Conservation (phyloP, 2,113 vertebrate species). For the Embiotoca jacksoni region DNA sequence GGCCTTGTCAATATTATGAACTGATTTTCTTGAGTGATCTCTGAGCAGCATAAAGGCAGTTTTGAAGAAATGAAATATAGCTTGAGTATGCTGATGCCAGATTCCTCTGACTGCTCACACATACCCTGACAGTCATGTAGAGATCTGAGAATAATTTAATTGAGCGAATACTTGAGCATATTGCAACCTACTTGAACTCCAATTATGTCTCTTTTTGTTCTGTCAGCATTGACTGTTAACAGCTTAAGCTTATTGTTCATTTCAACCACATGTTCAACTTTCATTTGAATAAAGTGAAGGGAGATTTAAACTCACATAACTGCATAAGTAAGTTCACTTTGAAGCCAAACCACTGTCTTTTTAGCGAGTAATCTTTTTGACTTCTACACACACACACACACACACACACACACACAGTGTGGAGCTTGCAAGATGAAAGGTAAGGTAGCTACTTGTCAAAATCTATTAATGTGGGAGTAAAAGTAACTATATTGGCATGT, state of each 20-base stretch:
- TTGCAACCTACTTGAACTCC: conserved; percentile 33
- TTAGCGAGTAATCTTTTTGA: conserved; percentile 40
- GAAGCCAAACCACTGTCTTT: conserved; percentile 44
- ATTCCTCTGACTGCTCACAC: conserved; percentile 27
- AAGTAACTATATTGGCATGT: conserved; percentile 61
- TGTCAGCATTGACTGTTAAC: conserved; percentile 60
- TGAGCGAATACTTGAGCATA: conserved; percentile 35
- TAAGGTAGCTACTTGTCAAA: conserved; percentile 62
- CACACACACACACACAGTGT: conserved; percentile 2
- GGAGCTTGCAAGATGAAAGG: conserved; percentile 62
- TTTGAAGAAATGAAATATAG: conserved; percentile 21
- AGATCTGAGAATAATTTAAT: conserved; percentile 61
- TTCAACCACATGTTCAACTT: conserved; percentile 49
- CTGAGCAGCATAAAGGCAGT: not conserved
- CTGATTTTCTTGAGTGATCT: conserved; percentile 13
- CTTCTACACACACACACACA: not conserved
- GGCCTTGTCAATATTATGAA: conserved; percentile 22
- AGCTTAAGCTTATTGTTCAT: conserved; percentile 51
- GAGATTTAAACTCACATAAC: conserved; percentile 49
- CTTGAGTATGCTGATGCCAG: not conserved
- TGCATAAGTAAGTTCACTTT: conserved; percentile 54
- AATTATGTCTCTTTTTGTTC: conserved; percentile 59
- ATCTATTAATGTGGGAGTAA: conserved; percentile 50
- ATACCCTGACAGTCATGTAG: conserved; percentile 21
- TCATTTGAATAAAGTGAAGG: conserved; percentile 43